Base-by-base conservation (phyloP, 2,888 invertebrate species). In the Sarcophaga carnaria region DNA sequence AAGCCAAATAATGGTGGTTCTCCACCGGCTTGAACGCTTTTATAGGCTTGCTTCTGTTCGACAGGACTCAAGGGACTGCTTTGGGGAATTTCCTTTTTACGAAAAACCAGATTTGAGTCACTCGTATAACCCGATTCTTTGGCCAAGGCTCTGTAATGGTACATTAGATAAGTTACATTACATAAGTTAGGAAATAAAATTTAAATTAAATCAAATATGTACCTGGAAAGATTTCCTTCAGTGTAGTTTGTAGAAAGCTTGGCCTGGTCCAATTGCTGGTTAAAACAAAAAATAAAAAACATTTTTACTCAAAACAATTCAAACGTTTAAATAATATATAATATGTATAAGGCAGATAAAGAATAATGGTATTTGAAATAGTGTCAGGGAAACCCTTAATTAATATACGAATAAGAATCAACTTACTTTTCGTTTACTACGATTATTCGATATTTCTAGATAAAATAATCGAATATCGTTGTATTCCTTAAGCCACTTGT, bases 1-100 rank as follows among this genome's bases (percentile, higher is more conserved):
- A 99, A 96, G 64, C 99, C 99, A 91, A 97, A 95, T 12, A 98
- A 94, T 0, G 99, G 99, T 3, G 99, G 98, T 93, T 99, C 99
- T 0, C 98, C 99, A 0, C 99, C 99, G 83, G 96, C 96, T 92
- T 99, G 99, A 81, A 99, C 95, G 88, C 96, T 96, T 91, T 96
- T 96, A 94, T 99, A 99, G 14, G 96, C 97, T 86, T 96, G 96
- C 87, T 96, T 95, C 90, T 97, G 96, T 91, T 98, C 97, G n/a
- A 96, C 95, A 1, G 97, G 97, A 89, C 96, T 97, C 79, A 97
- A 93, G 0, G 94, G 94, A 88, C 95, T 95, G 27, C 94, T 94
- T 67, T 95, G 95, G 60, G 94, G 94, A 89, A 96, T 95, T 89
- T 97, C 96, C 85, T 96, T 95, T 80, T 97, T 95, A 89, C 96